Evolutionary conservation across 2,888 invertebrate species (phyloP), one percentile per base, ranked within the genome.

Genomic region (Acrocyrtus sp.): DNA sequence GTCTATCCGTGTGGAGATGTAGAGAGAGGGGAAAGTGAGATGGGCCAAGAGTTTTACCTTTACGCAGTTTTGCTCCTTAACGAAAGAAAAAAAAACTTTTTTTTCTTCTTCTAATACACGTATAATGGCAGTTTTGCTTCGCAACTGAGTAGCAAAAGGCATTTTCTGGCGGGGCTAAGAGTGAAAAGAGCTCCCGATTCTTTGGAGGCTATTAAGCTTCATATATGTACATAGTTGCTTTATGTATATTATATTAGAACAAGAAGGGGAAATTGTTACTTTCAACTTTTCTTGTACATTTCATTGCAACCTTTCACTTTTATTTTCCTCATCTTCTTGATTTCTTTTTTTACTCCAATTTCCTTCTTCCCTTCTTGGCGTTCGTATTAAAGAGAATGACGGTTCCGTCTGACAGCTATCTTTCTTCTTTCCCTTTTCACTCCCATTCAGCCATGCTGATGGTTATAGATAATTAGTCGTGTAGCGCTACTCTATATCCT

Each of bases 331-430:
- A 24, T 56, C 57, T n/a, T 47, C 26, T 47, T 50, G n/a, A 17
- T 17, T 47, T 26, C 57, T 29, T 39, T n/a, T n/a, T 48, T 53
- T 53, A 43, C 60, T 43, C 51, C 43, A 34, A 51, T 43, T 68
- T 50, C 51, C 51, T 50, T 60, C 29, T 26, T 29, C 41, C 65
- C 45, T 3, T 43, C 10, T 48, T 39, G 39, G 39, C 12, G 39
- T 6, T 39, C 4, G 45, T 45, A 17, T 12, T 45, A 17, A 17
- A n/a, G 45, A n/a, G 15, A 17, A 17, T 45, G 45, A 17, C 19
- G 51, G 51, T 61, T 43, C 43, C 60, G 61, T 61, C 77, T 77
- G 77, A 74, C 77, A 77, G 77, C 77, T 75, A 75, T 75, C 75
- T 77, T 67, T 75, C 77, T 77, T 77, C 60, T 74, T 61, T 45